Conservation (phyloP, 2,888 invertebrate species). For the Euphydryas editha region DNA sequence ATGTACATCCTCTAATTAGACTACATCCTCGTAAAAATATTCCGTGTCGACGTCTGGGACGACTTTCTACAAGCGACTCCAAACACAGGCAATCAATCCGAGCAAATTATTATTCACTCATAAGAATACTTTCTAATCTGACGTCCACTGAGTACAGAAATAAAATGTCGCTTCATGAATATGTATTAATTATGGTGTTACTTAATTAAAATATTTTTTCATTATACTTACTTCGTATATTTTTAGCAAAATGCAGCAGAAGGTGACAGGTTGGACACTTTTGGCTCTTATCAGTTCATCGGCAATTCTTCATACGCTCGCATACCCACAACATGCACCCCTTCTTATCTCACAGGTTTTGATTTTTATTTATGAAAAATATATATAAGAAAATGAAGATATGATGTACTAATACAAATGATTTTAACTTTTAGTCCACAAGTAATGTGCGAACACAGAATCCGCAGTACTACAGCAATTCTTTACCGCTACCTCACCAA, state of each 20-base stretch:
- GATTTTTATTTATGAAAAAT: constrained; percentile 1
- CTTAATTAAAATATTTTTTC: constrained; percentile 46
- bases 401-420: background rate
- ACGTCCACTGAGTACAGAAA: constrained; percentile 54
- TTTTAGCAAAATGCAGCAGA: constrained; percentile 84
- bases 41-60: constrained; percentile 61
- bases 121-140: constrained; percentile 80
- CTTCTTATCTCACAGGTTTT: constrained; percentile 75
- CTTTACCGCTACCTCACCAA: constrained; percentile 61
- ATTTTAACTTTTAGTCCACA: constrained; percentile 64
- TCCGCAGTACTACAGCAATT: constrained; percentile 78
- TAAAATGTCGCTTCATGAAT: constrained; percentile 8
- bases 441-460: constrained; percentile 77
- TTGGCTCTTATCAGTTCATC: constrained; percentile 87
- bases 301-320: constrained; percentile 86
- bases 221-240: constrained; percentile 41
- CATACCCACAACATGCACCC: constrained; percentile 84
- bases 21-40: constrained; percentile 66
- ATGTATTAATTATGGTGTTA: constrained; percentile 58
- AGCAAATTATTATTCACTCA: constrained; percentile 69
- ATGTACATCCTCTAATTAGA: constrained; percentile 67
- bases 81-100: constrained; percentile 75
- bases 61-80: constrained; percentile 75
- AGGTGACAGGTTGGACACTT: constrained; percentile 87
- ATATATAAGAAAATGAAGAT: background rate